Base-by-base conservation (phyloP, 23 tunicate species). In the Clavelina lepadiformis region DNA sequence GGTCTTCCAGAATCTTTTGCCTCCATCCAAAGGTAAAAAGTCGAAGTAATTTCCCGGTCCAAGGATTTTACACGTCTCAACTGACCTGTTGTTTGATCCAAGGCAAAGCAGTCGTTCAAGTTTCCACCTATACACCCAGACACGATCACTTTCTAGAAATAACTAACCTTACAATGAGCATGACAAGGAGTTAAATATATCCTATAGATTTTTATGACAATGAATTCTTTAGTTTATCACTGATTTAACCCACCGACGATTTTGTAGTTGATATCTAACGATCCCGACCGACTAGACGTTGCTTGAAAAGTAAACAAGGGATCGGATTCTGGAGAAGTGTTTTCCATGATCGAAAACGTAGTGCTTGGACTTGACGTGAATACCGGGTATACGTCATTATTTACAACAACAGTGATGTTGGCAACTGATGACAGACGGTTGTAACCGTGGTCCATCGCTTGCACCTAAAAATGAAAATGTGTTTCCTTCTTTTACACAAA, bases 111-210 rank as follows among this genome's bases (percentile, higher is more conserved):
- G 11, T 28, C 31, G 29, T 45, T 45, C 15, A 44, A 46, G 32
- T 72, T 72, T 58, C 78, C 78, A 72, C 78, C 78, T 72, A 20
- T 3, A 72, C 50, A 33, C 49, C n/a, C n/a, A n/a, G n/a, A n/a
- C n/a, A n/a, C n/a, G n/a, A n/a, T n/a, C n/a, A n/a, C n/a, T n/a
- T n/a, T n/a, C n/a, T n/a, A n/a, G n/a, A n/a, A n/a, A n/a, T n/a
- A n/a, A n/a, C n/a, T n/a, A n/a, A n/a, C n/a, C n/a, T n/a, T n/a
- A n/a, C n/a, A n/a, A n/a, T n/a, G n/a, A n/a, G n/a, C n/a, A n/a
- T n/a, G n/a, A n/a, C n/a, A n/a, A n/a, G n/a, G n/a, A n/a, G n/a
- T n/a, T n/a, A n/a, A n/a, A n/a, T n/a, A n/a, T n/a, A n/a, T n/a
- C n/a, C n/a, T n/a, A n/a, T n/a, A n/a, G n/a, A n/a, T n/a, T n/a